These are phyloP conservation scores for Stenurella melanura DNA, from an alignment of 2,888 invertebrate species.

Conservation along the genomic window DNA sequence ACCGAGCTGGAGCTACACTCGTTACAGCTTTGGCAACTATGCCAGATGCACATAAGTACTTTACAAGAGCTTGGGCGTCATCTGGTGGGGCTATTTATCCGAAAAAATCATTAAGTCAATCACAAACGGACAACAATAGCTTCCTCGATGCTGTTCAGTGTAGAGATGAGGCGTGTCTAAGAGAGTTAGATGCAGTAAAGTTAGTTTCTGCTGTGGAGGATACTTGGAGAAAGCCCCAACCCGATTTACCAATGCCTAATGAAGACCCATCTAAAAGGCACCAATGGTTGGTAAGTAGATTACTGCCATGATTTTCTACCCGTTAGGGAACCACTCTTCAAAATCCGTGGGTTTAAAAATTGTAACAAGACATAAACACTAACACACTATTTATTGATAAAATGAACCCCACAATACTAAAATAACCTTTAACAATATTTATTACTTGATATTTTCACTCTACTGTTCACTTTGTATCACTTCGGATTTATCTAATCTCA, in stretches of 20 bases:
- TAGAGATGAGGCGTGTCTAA: conserved; percentile 77
- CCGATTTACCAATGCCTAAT: conserved; percentile 74
- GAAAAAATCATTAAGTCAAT: conserved; percentile 77
- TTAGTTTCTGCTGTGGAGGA: conserved; percentile 83
- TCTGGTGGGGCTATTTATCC: conserved; percentile 86
- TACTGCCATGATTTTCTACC: too few species aligned
- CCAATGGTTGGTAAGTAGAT: conserved; percentile 79
- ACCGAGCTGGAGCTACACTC: conserved; percentile 87
- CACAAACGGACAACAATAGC: conserved; percentile 78
- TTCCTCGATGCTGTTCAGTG: conserved; percentile 76
- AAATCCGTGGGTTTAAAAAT: too few species aligned
- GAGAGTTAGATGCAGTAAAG: conserved; percentile 75
- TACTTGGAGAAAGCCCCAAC: conserved; percentile 80
- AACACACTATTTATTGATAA: too few species aligned
- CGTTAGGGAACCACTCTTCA: too few species aligned
- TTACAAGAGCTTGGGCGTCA: conserved; percentile 86
- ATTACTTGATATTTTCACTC: too few species aligned
- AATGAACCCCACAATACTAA: too few species aligned
- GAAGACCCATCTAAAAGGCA: conserved; percentile 78
- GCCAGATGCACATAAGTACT: conserved; percentile 79
- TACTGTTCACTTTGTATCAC: too few species aligned
- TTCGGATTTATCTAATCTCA: too few species aligned
- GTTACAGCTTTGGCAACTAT: conserved; percentile 83
- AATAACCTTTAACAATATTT: too few species aligned
- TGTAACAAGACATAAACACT: too few species aligned